A percentile compares a stretch with the other conserved stretches of the same genome.
Conservation (phyloP, 2,113 vertebrate species). For the Glaucidium brasilianum region DNA sequence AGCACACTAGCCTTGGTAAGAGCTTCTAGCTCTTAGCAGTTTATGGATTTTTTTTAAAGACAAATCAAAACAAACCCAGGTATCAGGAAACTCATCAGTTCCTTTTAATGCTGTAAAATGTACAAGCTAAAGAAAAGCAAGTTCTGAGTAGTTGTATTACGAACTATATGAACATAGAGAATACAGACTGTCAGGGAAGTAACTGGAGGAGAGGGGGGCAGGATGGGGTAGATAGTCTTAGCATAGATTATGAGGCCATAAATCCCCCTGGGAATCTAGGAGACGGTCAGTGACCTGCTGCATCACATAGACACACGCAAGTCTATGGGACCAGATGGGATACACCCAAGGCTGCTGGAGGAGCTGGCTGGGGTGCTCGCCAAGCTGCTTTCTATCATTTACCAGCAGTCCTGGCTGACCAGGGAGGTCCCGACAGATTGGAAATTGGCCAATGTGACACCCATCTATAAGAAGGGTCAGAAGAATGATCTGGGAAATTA, state of each 20-base stretch:
- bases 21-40: not conserved
- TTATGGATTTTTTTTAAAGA: not conserved
- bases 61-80: not conserved
- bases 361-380: too few relatives aligned
- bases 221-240: not conserved
- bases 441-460: too few relatives aligned
- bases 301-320: too few relatives aligned
- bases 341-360: too few relatives aligned
- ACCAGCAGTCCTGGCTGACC: too few relatives aligned
- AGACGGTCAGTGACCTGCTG: too few relatives aligned
- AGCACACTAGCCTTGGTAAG: not conserved
- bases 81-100: fast-evolving
- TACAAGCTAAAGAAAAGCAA: not conserved
- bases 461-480: too few relatives aligned
- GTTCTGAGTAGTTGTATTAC: not conserved
- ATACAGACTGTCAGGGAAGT: not conserved
- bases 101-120: not conserved
- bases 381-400: too few relatives aligned
- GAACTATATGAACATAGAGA: not conserved
- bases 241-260: not conserved
- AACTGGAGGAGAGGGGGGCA: not conserved
- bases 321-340: too few relatives aligned
- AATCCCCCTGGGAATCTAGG: too few relatives aligned
- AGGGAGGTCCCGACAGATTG: too few relatives aligned
- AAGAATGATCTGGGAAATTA: too few relatives aligned